Conservation (phyloP, 2,113 vertebrate species). For the Mesitornis unicolor region DNA sequence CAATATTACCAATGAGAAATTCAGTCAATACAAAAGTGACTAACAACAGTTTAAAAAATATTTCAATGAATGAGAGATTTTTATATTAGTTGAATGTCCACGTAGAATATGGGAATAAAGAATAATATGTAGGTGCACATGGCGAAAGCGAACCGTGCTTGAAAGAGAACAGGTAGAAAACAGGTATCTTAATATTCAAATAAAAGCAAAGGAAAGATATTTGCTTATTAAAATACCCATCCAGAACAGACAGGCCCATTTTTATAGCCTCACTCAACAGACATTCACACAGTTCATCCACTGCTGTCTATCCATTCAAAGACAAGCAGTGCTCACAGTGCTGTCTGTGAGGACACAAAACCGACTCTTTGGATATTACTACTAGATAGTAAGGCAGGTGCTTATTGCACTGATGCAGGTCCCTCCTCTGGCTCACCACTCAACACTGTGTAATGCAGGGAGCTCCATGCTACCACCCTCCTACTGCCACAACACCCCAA, state of each 20-base stretch:
- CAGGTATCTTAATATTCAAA: neutral
- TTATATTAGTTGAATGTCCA: slow-evolving; percentile 9
- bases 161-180: neutral
- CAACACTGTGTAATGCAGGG: neutral
- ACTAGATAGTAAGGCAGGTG: neutral
- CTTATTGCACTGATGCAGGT: neutral
- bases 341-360: neutral
- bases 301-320: neutral
- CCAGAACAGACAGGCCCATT: neutral
- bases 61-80: slow-evolving; percentile 52
- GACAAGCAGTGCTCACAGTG: neutral
- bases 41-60: slow-evolving; percentile 19
- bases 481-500: neutral
- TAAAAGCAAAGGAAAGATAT: slow-evolving; percentile 3
- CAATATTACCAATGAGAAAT: slow-evolving; percentile 21
- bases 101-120: neutral
- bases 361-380: neutral
- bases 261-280: neutral
- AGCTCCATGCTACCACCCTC: neutral
- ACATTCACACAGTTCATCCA: neutral
- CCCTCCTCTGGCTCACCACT: neutral
- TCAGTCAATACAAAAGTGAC: slow-evolving; percentile 45
- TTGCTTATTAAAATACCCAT: neutral
- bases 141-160: neutral
- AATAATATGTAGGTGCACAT: neutral